These are phyloP conservation scores for Griposia aprilina DNA, from an alignment of 2,888 invertebrate genomes.

Conservation along the genomic window DNA sequence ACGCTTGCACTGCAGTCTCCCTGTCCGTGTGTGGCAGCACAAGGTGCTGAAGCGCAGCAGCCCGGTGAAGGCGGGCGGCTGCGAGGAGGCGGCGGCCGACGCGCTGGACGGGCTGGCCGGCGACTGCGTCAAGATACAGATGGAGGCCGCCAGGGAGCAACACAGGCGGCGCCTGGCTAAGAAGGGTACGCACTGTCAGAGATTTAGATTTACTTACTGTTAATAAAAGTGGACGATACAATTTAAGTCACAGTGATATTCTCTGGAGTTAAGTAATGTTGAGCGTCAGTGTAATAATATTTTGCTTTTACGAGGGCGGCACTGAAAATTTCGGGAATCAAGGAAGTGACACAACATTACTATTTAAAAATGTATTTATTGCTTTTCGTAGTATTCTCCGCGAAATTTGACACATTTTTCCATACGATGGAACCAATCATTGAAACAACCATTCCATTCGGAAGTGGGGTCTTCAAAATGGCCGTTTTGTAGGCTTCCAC, in stretches of 20 bases:
- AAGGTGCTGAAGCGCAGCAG: constrained; percentile 85
- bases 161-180: constrained; percentile 85
- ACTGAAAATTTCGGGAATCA: too few relatives aligned
- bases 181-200: constrained; percentile 75
- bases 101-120: constrained; percentile 77
- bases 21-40: constrained; percentile 72
- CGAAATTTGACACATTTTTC: too few relatives aligned
- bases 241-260: background rate
- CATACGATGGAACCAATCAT: too few relatives aligned
- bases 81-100: constrained; percentile 81
- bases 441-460: too few relatives aligned
- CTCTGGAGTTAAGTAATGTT: background rate
- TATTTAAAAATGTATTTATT: too few relatives aligned
- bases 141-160: constrained; percentile 87
- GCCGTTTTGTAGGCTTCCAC: too few relatives aligned
- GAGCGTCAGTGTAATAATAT: background rate
- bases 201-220: background rate
- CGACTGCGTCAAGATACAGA: constrained; percentile 86
- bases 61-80: constrained; percentile 84
- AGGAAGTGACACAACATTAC: too few relatives aligned
- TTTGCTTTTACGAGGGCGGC: too few relatives aligned
- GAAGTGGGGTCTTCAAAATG: too few relatives aligned
- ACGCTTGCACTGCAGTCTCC: constrained; percentile 45
- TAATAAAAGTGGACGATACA: too few relatives aligned
- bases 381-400: too few relatives aligned